Percentiles rank a stretch among this genome's conserved stretches.
These are phyloP conservation scores for human DNA, from an alignment of 2,113 vertebrate species.

Conservation along the genomic window DNA sequence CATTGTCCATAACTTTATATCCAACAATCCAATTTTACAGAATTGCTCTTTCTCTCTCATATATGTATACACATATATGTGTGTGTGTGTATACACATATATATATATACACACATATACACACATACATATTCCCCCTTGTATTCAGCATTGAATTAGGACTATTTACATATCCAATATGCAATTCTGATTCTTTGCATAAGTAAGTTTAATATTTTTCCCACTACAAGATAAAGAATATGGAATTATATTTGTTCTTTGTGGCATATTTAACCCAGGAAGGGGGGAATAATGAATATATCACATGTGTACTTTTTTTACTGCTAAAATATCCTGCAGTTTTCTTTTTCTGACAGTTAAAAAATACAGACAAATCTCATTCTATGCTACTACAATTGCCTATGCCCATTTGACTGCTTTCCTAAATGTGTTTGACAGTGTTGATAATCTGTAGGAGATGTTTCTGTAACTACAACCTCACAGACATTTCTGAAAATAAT, in stretches of 20 bases:
- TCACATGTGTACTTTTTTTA: neutral
- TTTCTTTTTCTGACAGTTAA: neutral
- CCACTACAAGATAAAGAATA: neutral
- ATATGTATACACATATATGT: accelerated
- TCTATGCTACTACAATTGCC: neutral
- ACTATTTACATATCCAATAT: neutral
- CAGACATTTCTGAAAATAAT: slow-evolving; percentile 53
- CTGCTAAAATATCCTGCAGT: neutral
- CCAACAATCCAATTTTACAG: neutral
- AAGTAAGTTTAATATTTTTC: neutral
- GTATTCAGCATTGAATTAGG: neutral
- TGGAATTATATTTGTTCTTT: neutral
- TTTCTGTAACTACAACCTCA: neutral
- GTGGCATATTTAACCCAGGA: neutral
- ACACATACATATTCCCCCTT: neutral
- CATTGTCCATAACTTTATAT: neutral
- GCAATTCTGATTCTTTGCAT: neutral
- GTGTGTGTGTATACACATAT: accelerated
- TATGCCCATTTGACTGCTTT: slow-evolving; percentile 27
- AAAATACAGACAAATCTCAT: neutral
- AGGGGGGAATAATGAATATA: neutral
- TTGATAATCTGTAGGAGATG: slow-evolving; percentile 33
- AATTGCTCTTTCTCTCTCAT: neutral
- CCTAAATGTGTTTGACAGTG: slow-evolving; percentile 27
- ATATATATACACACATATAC: too few relatives aligned